Percentiles rank a stretch among this genome's conserved stretches.
These are phyloP conservation scores for Hetaerina americana DNA, from an alignment of 1,140 invertebrate genomes.

Conservation along the genomic window DNA sequence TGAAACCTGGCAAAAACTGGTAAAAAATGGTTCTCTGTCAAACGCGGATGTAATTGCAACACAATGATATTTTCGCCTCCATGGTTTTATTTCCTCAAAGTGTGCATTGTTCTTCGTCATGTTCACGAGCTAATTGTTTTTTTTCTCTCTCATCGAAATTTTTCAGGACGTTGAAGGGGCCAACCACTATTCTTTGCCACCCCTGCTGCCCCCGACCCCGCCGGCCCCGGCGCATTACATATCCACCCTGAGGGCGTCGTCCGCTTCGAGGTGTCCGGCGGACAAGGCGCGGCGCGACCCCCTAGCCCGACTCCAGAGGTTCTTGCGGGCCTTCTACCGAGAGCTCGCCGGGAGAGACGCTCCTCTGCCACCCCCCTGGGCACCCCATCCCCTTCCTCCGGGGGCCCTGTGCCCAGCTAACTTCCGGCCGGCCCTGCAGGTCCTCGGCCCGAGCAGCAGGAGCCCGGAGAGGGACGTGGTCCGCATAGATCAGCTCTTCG, in stretches of 20 bases:
- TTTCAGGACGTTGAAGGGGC: not conserved
- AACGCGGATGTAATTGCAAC: too few species aligned
- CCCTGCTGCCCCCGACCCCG: conserved; percentile 3
- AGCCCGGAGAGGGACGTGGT: conserved; percentile 13
- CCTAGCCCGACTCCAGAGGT: conserved; percentile 28
- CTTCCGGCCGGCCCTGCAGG: conserved; percentile 32
- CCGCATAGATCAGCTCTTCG: conserved; percentile 32
- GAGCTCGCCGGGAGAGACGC: conserved; percentile 31
- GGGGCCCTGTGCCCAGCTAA: conserved; percentile 31
- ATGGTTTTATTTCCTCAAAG: too few species aligned
- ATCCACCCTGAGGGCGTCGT: conserved; percentile 25
- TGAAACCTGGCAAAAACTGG: too few species aligned
- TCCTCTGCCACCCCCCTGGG: conserved; percentile 30
- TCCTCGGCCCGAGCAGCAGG: conserved; percentile 27
- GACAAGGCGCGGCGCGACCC: conserved; percentile 29
- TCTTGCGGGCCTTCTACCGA: conserved; percentile 31
- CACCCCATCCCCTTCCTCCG: conserved; percentile 25
- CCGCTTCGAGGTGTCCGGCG: conserved; percentile 24
- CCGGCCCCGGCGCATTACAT: conserved; percentile 13
- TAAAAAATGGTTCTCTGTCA: too few species aligned
- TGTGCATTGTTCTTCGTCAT: too few species aligned
- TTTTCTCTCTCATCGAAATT: too few species aligned
- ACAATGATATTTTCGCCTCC: too few species aligned
- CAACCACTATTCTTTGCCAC: not conserved
- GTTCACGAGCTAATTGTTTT: too few species aligned